Base-by-base conservation (phyloP, 2,113 vertebrate species). In the Chaetura pelagica region DNA sequence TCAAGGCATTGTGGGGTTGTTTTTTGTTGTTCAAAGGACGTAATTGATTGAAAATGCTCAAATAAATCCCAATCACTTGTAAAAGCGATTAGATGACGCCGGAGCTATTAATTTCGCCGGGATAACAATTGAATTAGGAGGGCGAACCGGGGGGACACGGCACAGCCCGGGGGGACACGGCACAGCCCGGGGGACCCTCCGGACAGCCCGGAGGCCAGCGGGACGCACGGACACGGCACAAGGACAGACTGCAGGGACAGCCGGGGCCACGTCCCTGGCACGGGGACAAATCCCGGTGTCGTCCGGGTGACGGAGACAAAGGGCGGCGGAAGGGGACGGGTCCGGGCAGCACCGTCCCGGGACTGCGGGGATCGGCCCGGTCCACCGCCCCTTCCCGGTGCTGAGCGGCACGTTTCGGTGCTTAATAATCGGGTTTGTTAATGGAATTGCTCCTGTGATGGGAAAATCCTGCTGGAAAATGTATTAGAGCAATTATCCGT, bases 391-490 rank as follows among this genome's bases (percentile, higher is more conserved):
- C 3, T 26, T 52, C 24, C 48, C 48, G 9, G 20, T 22, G 44
- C 44, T 17, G 44, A 44, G 44, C 48, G 19, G 20, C 48, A 49
- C 48, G 48, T 49, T 49, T 49, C 11, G 48, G 48, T 20, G 48
- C 48, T 49, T 27, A 93, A 94, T 96, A 96, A 97, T 95, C 76
- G 54, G 95, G 91, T 94, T 96, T 94, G 89, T 92, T 93, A 96
- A 97, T 92, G 96, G 96, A 94, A 91, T 93, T 84, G 96, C 90
- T 82, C 77, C 93, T 10, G 27, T 66, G 84, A 68, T 77, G 91
- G 5, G 87, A 94, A 97, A 97, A 97, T 97, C 96, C 96, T 72
- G 51, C 96, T 96, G 96, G 95, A 97, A 97, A 97, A 97, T 94
- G 95, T 96, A 97, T 96, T 94, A 94, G 96, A 96, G 96, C 96